Base-by-base conservation (phyloP, 2,113 vertebrate species). In the Daphoenositta chrysoptera region DNA sequence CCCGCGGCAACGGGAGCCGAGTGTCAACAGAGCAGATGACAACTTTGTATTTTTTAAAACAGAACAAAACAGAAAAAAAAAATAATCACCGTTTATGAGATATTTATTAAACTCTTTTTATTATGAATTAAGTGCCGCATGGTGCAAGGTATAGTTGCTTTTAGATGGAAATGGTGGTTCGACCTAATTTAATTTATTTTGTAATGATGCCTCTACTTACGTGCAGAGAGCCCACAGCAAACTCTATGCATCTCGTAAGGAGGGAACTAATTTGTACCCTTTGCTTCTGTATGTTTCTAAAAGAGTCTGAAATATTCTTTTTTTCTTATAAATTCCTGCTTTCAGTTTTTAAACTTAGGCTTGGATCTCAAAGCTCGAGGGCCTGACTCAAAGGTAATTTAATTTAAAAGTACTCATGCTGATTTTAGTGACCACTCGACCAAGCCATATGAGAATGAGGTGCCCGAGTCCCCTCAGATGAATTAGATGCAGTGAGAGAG, bases 101-200 rank as follows among this genome's bases (percentile, higher is more conserved):
- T 97, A 97, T 94, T 94, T 91, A 72, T 94, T 90, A 77, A 90
- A 95, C 76, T 96, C 78, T 96, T 97, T 97, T 97, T 97, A 92
- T 96, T 92, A 92, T 94, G 87, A 96, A 94, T 93, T 93, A 96
- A 96, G 94, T 96, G 96, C 96, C 96, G 69, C 88, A 93, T 93
- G 96, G 96, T 96, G 90, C 93, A 90, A 96, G 88, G 80, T 95
- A 78, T 54, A 83, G 92, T 96, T 96, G 88, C 93, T 96, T 96
- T 94, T 92, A 83, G 93, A 44, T 90, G 90, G 96, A 82, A 90
- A 93, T 51, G 88, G 35, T 76, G 94, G 94, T 94, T 92, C 0
- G 9, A 90, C 68, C 79, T 92, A 81, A 95, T 95, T 95, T 97
- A 96, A 96, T 95, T 97, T 96, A 96, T 97, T 97, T 95, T 93